Base-by-base conservation (phyloP, 2,888 invertebrate genomes). In the Nematopogon swammerdamellus region DNA sequence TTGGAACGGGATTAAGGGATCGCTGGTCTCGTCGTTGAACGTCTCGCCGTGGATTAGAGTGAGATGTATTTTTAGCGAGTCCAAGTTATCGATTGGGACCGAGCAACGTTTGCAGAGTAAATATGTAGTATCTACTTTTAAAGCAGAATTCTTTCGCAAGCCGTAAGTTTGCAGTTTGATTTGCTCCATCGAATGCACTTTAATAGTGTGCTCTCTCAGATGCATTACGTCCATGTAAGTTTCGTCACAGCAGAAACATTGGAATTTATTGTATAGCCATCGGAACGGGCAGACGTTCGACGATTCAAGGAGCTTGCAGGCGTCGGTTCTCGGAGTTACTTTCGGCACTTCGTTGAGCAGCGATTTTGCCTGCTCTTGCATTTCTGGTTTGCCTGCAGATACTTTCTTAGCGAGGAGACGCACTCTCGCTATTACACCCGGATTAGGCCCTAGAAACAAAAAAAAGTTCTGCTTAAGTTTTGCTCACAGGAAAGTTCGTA, bases 291-390 rank as follows among this genome's bases (percentile, higher is more conserved):
- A 17, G 6, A 17, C 14, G 18, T 44, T 44, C 18, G 44, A 44
- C 5, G n/a, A 44, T 10, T 61, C 62, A 0, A 79, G 58, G 0
- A 79, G 85, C 64, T 89, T 89, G 36, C 36, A 36, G 3, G n/a
- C 36, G n/a, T 36, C 36, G 11, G 36, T 14, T 44, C 19, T 36
- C 11, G 8, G 36, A 36, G 36, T 25, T 25, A 8, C 25, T 36
- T 25, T 25, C 25, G 25, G 25, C 25, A 25, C 25, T 36, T 14
- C 3, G 3, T 8, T 36, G 3, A 36, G 36, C 36, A 36, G 36
- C 3, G 36, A 14, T 14, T 36, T 36, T 14, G 36, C 36, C n/a
- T 14, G 3, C 36, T 36, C 36, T 36, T 14, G 36, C 14, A 8
- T 6, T 4, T 36, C 14, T 14, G 3, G 8, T 36, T 36, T 36